Conservation (phyloP, 2,113 vertebrate genomes). For the Mus spicilegus region DNA sequence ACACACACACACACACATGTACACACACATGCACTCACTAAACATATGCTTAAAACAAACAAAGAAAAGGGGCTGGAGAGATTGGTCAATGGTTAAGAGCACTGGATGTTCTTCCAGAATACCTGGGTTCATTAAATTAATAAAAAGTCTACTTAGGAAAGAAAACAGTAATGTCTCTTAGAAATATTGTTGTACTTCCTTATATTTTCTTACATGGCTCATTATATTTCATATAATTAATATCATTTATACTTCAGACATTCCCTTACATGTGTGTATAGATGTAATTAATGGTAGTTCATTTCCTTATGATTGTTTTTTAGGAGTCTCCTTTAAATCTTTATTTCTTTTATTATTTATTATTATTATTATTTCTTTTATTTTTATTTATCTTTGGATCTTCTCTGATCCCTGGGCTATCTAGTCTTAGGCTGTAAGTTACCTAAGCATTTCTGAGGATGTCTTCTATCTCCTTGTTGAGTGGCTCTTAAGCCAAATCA, state of each 20-base stretch:
- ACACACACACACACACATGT: background rate
- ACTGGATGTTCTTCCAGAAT: background rate
- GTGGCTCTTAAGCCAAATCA: background rate
- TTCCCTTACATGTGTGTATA: background rate
- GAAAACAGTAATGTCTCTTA: background rate
- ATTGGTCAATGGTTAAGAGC: background rate
- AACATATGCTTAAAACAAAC: background rate
- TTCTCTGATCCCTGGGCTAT: background rate
- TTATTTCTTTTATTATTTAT: background rate
- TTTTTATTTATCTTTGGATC: background rate
- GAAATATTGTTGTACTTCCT: background rate
- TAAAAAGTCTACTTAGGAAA: background rate
- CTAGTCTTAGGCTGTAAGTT: background rate
- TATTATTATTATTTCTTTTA: no score
- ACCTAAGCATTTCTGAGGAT: background rate
- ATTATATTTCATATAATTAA: background rate
- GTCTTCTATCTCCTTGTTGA: no score
- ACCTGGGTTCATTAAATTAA: background rate
- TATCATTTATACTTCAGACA: background rate
- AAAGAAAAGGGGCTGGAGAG: background rate
- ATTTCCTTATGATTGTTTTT: background rate
- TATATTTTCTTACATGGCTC: background rate
- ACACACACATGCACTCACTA: background rate
- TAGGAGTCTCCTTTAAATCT: background rate
- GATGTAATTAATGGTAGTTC: background rate